Base-by-base conservation (phyloP, 2,888 invertebrate genomes). In the Stomorhina lunata region DNA sequence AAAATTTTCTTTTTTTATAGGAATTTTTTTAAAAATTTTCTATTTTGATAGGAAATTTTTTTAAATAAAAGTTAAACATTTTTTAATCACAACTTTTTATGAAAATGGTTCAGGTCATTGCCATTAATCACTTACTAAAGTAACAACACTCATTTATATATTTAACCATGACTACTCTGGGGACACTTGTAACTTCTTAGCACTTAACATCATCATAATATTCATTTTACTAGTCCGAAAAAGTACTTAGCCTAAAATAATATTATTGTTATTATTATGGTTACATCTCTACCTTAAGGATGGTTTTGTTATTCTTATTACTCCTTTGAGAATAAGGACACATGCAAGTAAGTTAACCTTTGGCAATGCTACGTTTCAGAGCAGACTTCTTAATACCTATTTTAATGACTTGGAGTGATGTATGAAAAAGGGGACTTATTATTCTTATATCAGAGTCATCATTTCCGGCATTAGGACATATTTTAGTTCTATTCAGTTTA, bases 41-140 rank as follows among this genome's bases (percentile, higher is more conserved):
- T n/a, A n/a, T n/a, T n/a, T n/a, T n/a, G n/a, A n/a, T n/a, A n/a
- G n/a, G n/a, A n/a, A n/a, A n/a, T n/a, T n/a, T n/a, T n/a, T n/a
- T n/a, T n/a, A n/a, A n/a, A n/a, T n/a, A n/a, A n/a, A n/a, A n/a
- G n/a, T n/a, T n/a, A n/a, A n/a, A n/a, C n/a, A n/a, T n/a, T n/a
- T n/a, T n/a, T n/a, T n/a, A n/a, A n/a, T n/a, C n/a, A n/a, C n/a
- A n/a, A n/a, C n/a, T n/a, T n/a, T n/a, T n/a, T n/a, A n/a, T n/a
- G n/a, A n/a, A n/a, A n/a, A n/a, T n/a, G n/a, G n/a, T n/a, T n/a
- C 25, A 37, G 37, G 20, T 53, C 37, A 68, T 37, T 68, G 27
- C 68, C 53, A 55, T 68, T 40, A 68, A 68, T 68, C 68, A 68
- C 68, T 55, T 55, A 53, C 12, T 27, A 10, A 17, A 68, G 12